Percentiles rank a stretch among this genome's conserved stretches.
phyloP scores from a whole-genome alignment of 1,140 invertebrate genomes.

The Thaumetopoea pityocampa region DNA sequence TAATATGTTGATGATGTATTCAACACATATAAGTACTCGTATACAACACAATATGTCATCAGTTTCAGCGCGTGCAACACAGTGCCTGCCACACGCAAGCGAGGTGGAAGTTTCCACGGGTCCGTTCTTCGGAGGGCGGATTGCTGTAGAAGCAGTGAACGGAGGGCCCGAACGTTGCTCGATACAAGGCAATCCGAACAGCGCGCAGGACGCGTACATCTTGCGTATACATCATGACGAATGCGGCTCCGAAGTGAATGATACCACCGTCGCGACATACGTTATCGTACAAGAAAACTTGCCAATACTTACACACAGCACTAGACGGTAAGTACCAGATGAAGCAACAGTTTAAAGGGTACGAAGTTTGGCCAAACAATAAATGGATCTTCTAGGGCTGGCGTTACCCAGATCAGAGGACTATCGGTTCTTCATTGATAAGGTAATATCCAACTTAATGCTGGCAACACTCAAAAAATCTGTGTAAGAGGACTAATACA shows the following conservation, averaged over 20 bases:
- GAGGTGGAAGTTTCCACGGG: conserved; percentile 89
- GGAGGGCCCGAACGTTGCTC: conserved; percentile 78
- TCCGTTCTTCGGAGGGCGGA: conserved; percentile 84
- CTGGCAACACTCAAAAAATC: no score
- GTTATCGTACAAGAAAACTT: conserved; percentile 88
- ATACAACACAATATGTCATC: neutral
- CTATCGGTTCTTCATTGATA: no score
- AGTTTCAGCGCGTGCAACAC: conserved; percentile 87
- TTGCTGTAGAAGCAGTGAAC: conserved; percentile 82
- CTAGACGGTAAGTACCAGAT: conserved; percentile 78
- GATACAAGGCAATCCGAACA: conserved; percentile 79
- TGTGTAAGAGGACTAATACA: no score
- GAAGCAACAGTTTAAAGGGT: no score
- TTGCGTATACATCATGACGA: conserved; percentile 84
- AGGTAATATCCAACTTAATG: no score
- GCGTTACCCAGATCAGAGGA: no score
- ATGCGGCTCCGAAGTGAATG: conserved; percentile 85
- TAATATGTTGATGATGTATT: no score
- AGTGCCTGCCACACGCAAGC: conserved; percentile 84
- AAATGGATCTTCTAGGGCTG: no score
- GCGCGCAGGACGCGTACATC: conserved; percentile 82
- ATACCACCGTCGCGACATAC: conserved; percentile 84
- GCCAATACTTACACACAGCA: conserved; percentile 88
- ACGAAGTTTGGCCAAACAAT: no score
- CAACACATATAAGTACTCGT: no score